Conservation (phyloP, 2,888 invertebrate species). For the Crepidodera aurea region DNA sequence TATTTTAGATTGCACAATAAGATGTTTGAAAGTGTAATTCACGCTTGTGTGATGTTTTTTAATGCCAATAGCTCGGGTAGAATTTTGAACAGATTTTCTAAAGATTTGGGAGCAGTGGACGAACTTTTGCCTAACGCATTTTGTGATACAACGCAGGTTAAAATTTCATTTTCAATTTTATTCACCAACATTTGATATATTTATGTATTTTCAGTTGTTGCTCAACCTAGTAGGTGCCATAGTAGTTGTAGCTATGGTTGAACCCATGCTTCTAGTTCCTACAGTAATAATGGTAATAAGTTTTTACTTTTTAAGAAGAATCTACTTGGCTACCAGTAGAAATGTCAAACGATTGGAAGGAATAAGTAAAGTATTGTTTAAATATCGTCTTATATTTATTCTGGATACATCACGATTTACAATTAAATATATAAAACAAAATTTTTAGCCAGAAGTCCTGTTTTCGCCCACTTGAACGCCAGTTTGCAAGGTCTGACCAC, state of each 20-base stretch:
- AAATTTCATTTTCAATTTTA: too few species aligned
- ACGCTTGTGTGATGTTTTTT: conserved; percentile 76
- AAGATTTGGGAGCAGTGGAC: conserved; percentile 70
- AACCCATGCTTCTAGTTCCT: conserved; percentile 73
- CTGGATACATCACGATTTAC: too few species aligned
- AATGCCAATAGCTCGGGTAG: conserved; percentile 76
- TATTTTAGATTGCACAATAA: conserved; percentile 73
- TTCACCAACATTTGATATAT: neutral
- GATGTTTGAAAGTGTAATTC: conserved; percentile 77
- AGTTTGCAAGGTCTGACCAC: conserved; percentile 77
- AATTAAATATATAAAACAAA: too few species aligned
- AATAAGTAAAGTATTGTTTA: conserved; percentile 66
- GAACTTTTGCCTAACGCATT: conserved; percentile 63
- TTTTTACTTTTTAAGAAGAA: conserved; percentile 70
- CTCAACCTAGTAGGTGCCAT: conserved; percentile 80
- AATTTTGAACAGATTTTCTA: conserved; percentile 76
- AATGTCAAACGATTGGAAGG: conserved; percentile 78
- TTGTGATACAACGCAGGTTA: conserved; percentile 61
- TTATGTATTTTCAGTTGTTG: conserved; percentile 62
- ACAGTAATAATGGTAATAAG: conserved; percentile 70
- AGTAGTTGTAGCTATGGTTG: conserved; percentile 75
- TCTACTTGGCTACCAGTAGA: conserved; percentile 78
- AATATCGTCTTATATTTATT: conserved; percentile 48
- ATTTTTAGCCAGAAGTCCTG: conserved; percentile 76
- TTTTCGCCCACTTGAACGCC: conserved; percentile 77